Conservation (phyloP, 2,888 invertebrate genomes). For the Amblyteles armatorius region DNA sequence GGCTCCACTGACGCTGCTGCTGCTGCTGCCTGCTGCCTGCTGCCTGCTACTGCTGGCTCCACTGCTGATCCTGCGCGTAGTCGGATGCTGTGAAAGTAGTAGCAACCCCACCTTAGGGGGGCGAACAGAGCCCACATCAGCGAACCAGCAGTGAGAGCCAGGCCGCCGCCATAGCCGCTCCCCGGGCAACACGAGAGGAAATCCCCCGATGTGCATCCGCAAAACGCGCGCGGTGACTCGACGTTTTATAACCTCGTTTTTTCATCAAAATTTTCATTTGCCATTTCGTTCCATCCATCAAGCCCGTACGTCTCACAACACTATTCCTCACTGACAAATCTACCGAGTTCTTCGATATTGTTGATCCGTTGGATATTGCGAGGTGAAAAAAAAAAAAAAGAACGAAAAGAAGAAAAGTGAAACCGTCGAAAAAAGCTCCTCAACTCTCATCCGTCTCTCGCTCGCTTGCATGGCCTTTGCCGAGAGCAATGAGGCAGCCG, state of each 20-base stretch:
- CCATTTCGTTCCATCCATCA: background rate
- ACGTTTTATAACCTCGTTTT: constrained; percentile 68
- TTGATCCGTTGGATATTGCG: background rate
- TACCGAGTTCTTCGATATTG: background rate
- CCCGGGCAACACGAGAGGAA: constrained; percentile 76
- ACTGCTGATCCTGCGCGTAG: constrained; percentile 81
- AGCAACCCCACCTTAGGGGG: constrained; percentile 66
- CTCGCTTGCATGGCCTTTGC: background rate
- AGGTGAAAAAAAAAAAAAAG: background rate
- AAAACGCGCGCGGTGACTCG: constrained; percentile 67
- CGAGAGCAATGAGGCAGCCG: background rate
- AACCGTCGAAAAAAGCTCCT: constrained; percentile 3
- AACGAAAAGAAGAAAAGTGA: background rate
- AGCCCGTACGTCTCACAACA: background rate
- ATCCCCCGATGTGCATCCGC: constrained; percentile 56
- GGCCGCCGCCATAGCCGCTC: constrained; percentile 85
- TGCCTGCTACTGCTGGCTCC: constrained; percentile 57
- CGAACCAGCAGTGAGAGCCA: constrained; percentile 83
- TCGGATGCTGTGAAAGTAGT: constrained; percentile 79
- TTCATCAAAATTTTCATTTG: constrained; percentile 42
- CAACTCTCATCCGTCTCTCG: constrained; percentile 25
- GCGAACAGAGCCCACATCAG: constrained; percentile 68
- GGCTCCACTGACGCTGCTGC: constrained; percentile 62
- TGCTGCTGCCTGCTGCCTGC: constrained; percentile 54
- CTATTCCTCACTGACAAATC: background rate